Evolutionary conservation across 1,140 invertebrate genomes (phyloP).

Genomic region (Drosophila nigrodunni): DNA sequence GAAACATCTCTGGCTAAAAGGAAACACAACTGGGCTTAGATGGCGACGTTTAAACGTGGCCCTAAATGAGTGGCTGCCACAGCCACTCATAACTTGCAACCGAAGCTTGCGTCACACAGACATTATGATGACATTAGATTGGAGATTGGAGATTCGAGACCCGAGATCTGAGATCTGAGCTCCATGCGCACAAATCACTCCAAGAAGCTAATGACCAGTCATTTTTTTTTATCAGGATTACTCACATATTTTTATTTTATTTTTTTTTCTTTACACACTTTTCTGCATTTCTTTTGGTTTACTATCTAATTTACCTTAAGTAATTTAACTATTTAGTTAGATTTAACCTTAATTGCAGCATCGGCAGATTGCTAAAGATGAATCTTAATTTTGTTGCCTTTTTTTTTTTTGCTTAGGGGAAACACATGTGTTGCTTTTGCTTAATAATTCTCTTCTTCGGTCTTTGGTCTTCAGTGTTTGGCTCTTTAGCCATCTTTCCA

Average conservation of each 20-base stretch:
- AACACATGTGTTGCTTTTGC: not conserved
- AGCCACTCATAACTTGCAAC: conserved; percentile 3
- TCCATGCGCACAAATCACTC: not conserved
- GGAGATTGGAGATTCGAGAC: no score
- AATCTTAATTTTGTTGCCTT: not conserved
- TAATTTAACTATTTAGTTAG: conserved; percentile 14
- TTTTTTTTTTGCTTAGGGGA: not conserved
- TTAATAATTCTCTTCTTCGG: not conserved
- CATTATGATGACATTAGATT: not conserved
- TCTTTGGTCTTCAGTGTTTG: not conserved
- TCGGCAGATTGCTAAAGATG: conserved; percentile 15
- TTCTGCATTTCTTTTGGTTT: conserved; percentile 3
- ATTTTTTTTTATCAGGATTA: conserved; percentile 4
- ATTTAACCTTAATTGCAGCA: conserved; percentile 23
- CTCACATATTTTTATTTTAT: not conserved
- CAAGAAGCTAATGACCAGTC: conserved; percentile 19
- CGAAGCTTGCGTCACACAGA: conserved; percentile 6
- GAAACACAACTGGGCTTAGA: conserved; percentile 4
- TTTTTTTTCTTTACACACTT: not conserved
- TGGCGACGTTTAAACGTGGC: conserved; percentile 4
- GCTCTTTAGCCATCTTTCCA: conserved; percentile 7
- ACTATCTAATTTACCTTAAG: conserved; percentile 4
- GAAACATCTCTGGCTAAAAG: conserved; percentile 26
- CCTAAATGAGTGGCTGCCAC: conserved; percentile 20
- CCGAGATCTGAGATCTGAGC: no score